Base-by-base conservation (phyloP, 2,888 invertebrate genomes). In the Hyppa rectilinea region DNA sequence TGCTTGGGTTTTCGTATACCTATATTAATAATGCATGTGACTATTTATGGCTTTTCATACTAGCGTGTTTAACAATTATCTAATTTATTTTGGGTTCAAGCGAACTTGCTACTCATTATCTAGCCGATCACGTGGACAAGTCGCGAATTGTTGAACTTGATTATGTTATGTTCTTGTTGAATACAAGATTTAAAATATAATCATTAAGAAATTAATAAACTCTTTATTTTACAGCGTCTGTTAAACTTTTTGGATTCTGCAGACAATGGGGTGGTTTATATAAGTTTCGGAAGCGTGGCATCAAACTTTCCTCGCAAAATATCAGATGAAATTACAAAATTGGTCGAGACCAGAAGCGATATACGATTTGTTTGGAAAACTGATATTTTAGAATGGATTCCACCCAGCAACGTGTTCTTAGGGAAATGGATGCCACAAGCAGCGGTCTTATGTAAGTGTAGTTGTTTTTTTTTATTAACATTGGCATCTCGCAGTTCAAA, bases 261-360 rank as follows among this genome's bases (percentile, higher is more conserved):
- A 0, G 90, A 95, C 38, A 92, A 97, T 58, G 97, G 97, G 2
- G 97, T 97, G 5, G 95, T 98, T 61, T 97, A 96, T 87, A 97
- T 98, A 84, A 97, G 97, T 87, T 96, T 97, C 92, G 98, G 98
- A 2, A 97, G 97, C 0, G 97, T 97, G 95, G 96, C 97, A 74
- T 96, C 96, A 71, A 96, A 96, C 14, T 94, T 98, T 85, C 96
- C 97, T 0, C 86, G 91, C 92, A 96, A 2, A 97, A 96, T 83
- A 90, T 97, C 61, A 20, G 90, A 95, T 60, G 96, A 93, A 45
- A 96, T 98, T 61, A 81, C 97, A 23, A 94, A 94, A 1, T 70
- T 87, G 7, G 40, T 85, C 10, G 55, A 75, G 59, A 76, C n/a
- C n/a, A 70, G 17, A 96, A n/a, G 96, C 31, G 91, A 92, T 62